Conservation (phyloP, 2,797 vertebrate genomes). For the Halcyon badia region DNA sequence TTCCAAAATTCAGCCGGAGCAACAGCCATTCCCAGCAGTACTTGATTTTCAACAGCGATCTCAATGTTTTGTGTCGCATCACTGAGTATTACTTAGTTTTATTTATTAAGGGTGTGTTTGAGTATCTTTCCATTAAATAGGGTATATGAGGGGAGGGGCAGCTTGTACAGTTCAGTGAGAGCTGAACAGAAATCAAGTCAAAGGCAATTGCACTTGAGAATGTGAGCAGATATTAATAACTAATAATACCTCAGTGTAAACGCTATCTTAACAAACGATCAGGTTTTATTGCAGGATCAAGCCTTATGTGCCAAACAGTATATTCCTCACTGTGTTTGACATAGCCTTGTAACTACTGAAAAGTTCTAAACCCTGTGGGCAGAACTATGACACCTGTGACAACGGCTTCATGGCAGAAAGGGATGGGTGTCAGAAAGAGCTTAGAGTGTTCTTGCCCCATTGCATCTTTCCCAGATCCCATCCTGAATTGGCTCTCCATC, state of each 20-base stretch:
- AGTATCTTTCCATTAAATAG: neutral
- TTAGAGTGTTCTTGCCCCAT: neutral
- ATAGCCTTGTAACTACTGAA: neutral
- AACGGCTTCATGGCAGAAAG: rapidly evolving
- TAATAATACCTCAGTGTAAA: neutral
- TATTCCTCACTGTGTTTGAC: neutral
- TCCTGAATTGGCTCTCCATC: neutral
- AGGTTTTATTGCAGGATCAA: neutral
- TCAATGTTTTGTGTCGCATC: neutral
- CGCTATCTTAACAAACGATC: neutral
- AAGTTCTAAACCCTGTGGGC: neutral
- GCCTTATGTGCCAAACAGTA: neutral
- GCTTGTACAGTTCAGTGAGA: neutral
- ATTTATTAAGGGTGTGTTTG: neutral
- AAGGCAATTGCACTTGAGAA: neutral
- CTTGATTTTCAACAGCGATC: neutral
- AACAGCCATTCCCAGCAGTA: neutral
- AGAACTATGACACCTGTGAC: neutral
- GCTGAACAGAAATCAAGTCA: neutral
- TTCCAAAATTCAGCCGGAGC: neutral
- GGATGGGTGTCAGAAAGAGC: neutral
- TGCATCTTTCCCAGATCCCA: neutral
- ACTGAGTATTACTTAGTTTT: neutral
- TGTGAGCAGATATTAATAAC: neutral
- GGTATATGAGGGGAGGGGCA: too few species aligned